phyloP scores from a whole-genome alignment of 2,797 vertebrate species.

The Epinephelus malabaricus region DNA sequence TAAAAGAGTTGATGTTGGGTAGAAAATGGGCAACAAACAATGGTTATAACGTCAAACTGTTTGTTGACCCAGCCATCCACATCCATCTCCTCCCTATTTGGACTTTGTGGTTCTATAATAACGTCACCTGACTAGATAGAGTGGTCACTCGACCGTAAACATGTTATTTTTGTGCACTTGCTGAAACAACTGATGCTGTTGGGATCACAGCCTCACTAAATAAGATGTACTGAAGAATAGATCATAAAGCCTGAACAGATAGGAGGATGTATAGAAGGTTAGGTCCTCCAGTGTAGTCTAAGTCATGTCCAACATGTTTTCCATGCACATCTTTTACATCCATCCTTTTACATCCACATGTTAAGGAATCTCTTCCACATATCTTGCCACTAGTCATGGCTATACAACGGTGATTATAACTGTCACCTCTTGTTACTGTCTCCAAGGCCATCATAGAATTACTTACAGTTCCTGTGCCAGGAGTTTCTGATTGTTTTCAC shows the following conservation, averaged over 20 bases:
- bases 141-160: not conserved
- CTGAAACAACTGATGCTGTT: not conserved
- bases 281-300: constrained; percentile 26
- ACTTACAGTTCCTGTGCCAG: constrained; percentile 67
- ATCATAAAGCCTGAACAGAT: constrained; percentile 26
- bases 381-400: constrained; percentile 58
- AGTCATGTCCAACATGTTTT: constrained; percentile 61
- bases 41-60: not conserved
- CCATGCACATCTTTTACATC: constrained; percentile 59
- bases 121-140: not conserved
- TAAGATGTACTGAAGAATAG: constrained; percentile 16
- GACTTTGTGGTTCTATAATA: not conserved
- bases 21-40: not conserved
- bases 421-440: constrained; percentile 76
- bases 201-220: constrained; percentile 3
- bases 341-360: constrained; percentile 16
- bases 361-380: constrained; percentile 63
- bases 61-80: not conserved
- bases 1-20: not conserved
- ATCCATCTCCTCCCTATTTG: too few species aligned
- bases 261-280: not conserved
- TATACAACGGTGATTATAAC: constrained; percentile 71
- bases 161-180: not conserved
- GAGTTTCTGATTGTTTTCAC: constrained; percentile 77
- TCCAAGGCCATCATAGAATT: constrained; percentile 73